phyloP scores from a whole-genome alignment of 1,140 invertebrate species.

The Ceratina calcarata region DNA sequence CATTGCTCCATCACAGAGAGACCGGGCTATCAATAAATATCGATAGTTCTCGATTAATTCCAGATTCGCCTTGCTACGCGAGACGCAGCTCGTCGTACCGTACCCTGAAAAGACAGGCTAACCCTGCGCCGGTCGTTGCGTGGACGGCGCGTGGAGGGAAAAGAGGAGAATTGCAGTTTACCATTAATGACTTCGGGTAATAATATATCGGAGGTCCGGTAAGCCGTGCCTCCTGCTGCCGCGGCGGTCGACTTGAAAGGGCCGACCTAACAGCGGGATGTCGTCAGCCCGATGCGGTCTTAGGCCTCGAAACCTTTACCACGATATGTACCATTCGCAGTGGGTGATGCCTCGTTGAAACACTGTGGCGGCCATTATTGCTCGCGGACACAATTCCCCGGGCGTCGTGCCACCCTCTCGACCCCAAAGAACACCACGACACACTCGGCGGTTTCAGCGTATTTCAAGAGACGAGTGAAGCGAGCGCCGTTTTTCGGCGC shows the following conservation, averaged over 20 bases:
- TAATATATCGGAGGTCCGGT: slow-evolving; percentile 74
- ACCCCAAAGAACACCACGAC: background rate
- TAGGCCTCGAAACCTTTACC: slow-evolving; percentile 64
- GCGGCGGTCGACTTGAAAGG: slow-evolving; percentile 77
- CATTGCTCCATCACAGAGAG: slow-evolving; percentile 14
- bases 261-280: slow-evolving; percentile 76
- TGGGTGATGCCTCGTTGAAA: slow-evolving; percentile 63
- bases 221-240: slow-evolving; percentile 75
- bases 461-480: slow-evolving; percentile 37
- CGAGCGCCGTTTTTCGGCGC: background rate
- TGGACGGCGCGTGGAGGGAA: slow-evolving; percentile 50
- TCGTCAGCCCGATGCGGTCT: slow-evolving; percentile 69
- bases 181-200: slow-evolving; percentile 77
- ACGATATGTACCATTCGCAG: slow-evolving; percentile 38
- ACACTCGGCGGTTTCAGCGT: slow-evolving; percentile 39
- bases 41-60: slow-evolving; percentile 55
- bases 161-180: slow-evolving; percentile 76
- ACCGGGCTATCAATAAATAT: slow-evolving; percentile 31
- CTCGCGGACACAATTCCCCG: slow-evolving; percentile 20
- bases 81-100: slow-evolving; percentile 6
- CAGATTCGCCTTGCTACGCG: slow-evolving; percentile 17
- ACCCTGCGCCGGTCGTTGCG: slow-evolving; percentile 15
- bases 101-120: background rate
- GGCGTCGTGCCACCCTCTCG: slow-evolving; percentile 4
- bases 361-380: slow-evolving; percentile 58